Evolutionary conservation across 2,888 invertebrate genomes (phyloP).

Genomic region (Erannis defoliaria): DNA sequence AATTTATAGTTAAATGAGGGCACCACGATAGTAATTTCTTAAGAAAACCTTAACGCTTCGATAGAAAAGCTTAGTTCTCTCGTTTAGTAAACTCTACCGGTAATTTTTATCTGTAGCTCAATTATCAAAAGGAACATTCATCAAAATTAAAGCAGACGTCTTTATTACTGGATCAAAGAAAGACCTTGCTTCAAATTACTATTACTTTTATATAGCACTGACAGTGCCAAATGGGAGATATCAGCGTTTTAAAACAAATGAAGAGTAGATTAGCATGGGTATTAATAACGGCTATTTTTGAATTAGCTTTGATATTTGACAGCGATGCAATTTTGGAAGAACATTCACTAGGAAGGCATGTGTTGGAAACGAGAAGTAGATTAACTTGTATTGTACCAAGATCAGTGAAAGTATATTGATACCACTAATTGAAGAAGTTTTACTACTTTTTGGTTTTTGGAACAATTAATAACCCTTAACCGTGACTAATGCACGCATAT

Average conservation of each 20-base stretch:
- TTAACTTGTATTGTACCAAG: background rate
- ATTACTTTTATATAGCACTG: slow-evolving; percentile 33
- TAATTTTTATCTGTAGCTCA: slow-evolving; percentile 10
- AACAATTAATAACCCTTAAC: too few species aligned
- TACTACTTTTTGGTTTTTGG: too few species aligned
- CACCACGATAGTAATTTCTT: background rate
- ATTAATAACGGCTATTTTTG: slow-evolving; percentile 21
- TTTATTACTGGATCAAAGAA: slow-evolving; percentile 56
- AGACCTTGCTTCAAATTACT: slow-evolving; percentile 37
- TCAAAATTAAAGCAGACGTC: slow-evolving; percentile 65
- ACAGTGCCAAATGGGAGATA: slow-evolving; percentile 35
- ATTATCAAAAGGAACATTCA: slow-evolving; percentile 55
- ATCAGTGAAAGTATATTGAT: background rate
- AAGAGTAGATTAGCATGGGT: slow-evolving; percentile 19
- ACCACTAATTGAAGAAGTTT: too few species aligned
- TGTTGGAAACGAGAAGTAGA: background rate
- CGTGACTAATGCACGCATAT: too few species aligned
- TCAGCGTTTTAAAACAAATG: slow-evolving; percentile 26
- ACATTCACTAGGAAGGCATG: slow-evolving; percentile 18
- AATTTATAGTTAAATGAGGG: background rate
- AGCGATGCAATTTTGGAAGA: slow-evolving; percentile 6
- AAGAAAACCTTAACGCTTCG: too few species aligned
- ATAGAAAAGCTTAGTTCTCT: background rate
- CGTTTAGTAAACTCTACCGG: background rate
- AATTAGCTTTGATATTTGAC: slow-evolving; percentile 20